Evolutionary conservation across 2,113 vertebrate species (phyloP), one percentile per base, ranked within the genome.

Genomic region (Phainopepla nitens): DNA sequence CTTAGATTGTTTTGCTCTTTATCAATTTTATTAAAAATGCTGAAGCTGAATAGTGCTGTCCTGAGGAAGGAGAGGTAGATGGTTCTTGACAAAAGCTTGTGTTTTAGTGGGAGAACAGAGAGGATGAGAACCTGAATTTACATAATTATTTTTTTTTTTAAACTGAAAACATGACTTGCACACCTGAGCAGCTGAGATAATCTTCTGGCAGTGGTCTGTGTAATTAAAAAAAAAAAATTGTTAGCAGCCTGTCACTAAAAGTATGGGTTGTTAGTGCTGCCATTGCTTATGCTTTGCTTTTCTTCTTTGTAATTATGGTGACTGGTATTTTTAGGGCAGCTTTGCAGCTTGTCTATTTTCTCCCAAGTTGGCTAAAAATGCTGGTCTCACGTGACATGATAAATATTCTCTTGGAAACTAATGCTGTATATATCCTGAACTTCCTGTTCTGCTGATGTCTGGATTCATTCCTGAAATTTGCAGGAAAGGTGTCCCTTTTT

Each of bases 271-370:
- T 51, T 78, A 81, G 25, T 70, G 82, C 64, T 87, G 82, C 88
- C 16, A 8, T 45, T 64, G 44, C 79, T 93, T 89, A 4, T 65
- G 71, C 68, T 89, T n/a, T 93, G 54, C 64, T 93, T 91, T 92
- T 69, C 29, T 29, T 72, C 42, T 27, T 66, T 77, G 51, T 75
- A 70, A 88, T 93, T 94, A 93, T 31, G 36, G 4, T 27, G 82
- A 60, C 68, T 81, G 82, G 88, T 97, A 93, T 97, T 96, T 96
- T 96, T 92, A 95, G 93, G 93, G 83, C 62, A 93, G 90, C 61
- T 95, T 89, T 96, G 85, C 90, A 75, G 80, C 76, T 92, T 81
- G 69, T 89, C 86, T 97, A 6, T 92, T 95, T 97, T 96, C 93
- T 96, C 82, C 82, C 80, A 71, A 82, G 57, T 82, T 89, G 92